Conservation (phyloP, 2,113 vertebrate species). For the Lontra canadensis region DNA sequence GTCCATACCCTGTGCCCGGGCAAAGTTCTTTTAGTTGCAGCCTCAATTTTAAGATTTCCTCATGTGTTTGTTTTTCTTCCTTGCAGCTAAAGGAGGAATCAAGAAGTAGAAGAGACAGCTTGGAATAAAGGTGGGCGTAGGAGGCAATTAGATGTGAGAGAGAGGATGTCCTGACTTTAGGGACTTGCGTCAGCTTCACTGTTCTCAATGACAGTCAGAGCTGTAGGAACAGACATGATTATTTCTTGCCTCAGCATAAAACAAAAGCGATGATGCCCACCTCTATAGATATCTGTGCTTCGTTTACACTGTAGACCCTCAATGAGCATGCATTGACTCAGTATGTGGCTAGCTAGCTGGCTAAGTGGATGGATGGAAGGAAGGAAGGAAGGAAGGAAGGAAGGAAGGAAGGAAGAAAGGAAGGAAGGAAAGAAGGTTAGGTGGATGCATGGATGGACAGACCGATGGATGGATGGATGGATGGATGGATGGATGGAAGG, state of each 20-base stretch:
- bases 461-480: not conserved
- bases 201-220: not conserved
- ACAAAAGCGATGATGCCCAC: fast-evolving
- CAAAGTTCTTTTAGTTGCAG: not conserved
- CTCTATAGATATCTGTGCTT: not conserved
- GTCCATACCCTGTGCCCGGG: not conserved
- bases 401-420: no score
- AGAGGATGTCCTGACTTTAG: conserved; percentile 2
- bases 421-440: no score
- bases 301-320: fast-evolving
- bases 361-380: not conserved
- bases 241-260: not conserved
- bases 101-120: conserved; percentile 44
- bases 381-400: no score
- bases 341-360: no score
- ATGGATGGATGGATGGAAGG: no score
- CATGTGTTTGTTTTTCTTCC: conserved; percentile 22
- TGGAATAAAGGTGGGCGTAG: not conserved
- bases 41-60: not conserved
- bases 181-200: not conserved
- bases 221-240: not conserved
- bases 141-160: conserved; percentile 42
- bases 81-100: conserved; percentile 50
- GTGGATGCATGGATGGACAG: no score
- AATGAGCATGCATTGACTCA: fast-evolving